These are phyloP conservation scores for Pinna nobilis DNA, from an alignment of 1,140 invertebrate species.

Conservation along the genomic window DNA sequence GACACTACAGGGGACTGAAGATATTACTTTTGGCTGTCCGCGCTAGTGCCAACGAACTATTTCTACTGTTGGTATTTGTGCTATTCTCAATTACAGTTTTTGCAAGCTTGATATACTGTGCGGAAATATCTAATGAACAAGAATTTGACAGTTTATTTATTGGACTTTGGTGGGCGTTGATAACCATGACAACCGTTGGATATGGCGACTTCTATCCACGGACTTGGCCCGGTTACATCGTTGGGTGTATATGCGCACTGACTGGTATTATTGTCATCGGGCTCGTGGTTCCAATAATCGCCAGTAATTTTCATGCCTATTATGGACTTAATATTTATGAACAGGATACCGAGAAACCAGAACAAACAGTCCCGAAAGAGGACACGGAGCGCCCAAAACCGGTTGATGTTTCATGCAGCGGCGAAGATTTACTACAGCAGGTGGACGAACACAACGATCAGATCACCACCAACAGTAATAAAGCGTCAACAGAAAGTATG, in stretches of 20 bases:
- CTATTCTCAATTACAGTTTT: conserved; percentile 97
- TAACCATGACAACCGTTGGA: conserved; percentile 98
- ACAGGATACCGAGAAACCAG: too few relatives aligned
- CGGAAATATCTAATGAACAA: conserved; percentile 79
- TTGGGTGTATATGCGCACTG: conserved; percentile 93
- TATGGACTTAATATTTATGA: too few relatives aligned
- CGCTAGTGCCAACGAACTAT: conserved; percentile 53
- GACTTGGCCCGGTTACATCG: conserved; percentile 86
- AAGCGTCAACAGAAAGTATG: too few relatives aligned
- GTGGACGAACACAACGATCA: too few relatives aligned
- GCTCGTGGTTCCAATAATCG: conserved; percentile 77
- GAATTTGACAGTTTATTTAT: conserved; percentile 85
- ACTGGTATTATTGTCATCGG: conserved; percentile 97
- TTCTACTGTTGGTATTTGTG: conserved; percentile 93
- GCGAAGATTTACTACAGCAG: too few relatives aligned
- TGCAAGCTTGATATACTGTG: conserved; percentile 96
- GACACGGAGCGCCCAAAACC: too few relatives aligned
- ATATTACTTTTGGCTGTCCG: conserved; percentile 49
- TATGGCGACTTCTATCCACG: conserved; percentile 79
- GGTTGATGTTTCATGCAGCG: too few relatives aligned
- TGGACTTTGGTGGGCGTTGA: conserved; percentile 97
- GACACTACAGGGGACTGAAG: conserved; percentile 42
- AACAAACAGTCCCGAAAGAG: too few relatives aligned
- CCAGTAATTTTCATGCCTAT: conserved; percentile 56
- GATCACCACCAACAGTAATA: too few relatives aligned